Conservation (phyloP, 1,140 invertebrate genomes). For the Meloidogyne chitwoodi region DNA sequence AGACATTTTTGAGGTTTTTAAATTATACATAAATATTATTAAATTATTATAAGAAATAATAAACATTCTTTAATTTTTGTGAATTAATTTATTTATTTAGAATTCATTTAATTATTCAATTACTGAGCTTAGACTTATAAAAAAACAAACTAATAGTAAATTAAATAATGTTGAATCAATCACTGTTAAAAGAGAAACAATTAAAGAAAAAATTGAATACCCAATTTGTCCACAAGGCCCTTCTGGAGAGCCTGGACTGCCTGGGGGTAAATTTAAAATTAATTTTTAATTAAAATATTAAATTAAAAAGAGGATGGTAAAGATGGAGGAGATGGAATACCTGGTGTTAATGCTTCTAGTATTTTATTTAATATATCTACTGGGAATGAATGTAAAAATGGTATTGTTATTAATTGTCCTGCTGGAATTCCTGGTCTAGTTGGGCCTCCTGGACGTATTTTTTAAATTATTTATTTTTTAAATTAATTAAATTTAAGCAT, state of each 20-base stretch:
- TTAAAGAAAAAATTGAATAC: neutral
- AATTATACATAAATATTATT: too few species aligned
- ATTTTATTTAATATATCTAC: neutral
- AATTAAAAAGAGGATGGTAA: neutral
- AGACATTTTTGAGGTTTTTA: neutral
- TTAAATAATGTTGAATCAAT: neutral
- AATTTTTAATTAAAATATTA: neutral
- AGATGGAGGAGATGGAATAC: neutral
- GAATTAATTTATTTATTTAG: too few species aligned
- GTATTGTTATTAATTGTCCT: neutral
- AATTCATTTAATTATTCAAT: neutral
- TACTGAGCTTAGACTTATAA: neutral
- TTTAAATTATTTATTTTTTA: neutral
- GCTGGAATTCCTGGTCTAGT: neutral
- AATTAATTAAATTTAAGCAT: neutral
- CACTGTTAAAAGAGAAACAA: neutral
- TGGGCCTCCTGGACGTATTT: neutral
- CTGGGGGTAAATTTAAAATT: neutral
- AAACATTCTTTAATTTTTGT: too few species aligned
- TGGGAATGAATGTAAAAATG: neutral
- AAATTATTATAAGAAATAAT: too few species aligned
- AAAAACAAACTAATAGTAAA: too few species aligned
- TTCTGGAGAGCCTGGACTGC: neutral
- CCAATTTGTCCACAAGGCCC: neutral
- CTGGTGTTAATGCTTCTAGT: neutral